phyloP scores from a whole-genome alignment of 2,888 invertebrate species.

The Epirrita christyi region DNA sequence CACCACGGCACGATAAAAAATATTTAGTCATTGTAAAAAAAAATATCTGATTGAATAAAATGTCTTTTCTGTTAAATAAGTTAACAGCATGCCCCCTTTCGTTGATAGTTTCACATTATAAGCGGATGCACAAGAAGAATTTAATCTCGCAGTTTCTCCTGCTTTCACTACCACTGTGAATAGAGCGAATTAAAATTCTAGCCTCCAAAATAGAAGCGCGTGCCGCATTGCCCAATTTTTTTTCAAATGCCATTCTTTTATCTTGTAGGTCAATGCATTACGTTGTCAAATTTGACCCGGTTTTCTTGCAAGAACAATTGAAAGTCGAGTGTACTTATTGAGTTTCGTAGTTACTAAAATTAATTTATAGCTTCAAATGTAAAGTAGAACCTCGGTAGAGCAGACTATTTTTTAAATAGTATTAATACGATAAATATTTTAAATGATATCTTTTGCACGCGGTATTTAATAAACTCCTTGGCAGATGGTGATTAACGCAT shows the following conservation, averaged over 20 bases:
- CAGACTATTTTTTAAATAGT: constrained; percentile 3
- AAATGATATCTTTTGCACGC: constrained; percentile 40
- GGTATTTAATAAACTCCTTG: constrained; percentile 48
- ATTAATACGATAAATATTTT: constrained; percentile 11
- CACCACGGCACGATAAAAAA: no score
- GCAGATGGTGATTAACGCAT: constrained; percentile 72
- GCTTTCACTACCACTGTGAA: constrained; percentile 24
- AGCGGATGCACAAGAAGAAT: constrained; percentile 13
- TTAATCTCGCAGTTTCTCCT: constrained; percentile 17
- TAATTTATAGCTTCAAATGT: constrained; percentile 5
- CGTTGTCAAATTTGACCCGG: constrained; percentile 76
- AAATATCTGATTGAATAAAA: no score
- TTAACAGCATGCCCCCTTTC: neutral
- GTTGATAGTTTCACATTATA: constrained; percentile 10
- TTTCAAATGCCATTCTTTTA: constrained; percentile 66
- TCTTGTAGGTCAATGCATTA: constrained; percentile 78
- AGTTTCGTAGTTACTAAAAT: constrained; percentile 29
- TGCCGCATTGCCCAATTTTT: constrained; percentile 56
- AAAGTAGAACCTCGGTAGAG: no score
- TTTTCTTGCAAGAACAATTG: constrained; percentile 57
- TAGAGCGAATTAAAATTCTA: constrained; percentile 24
- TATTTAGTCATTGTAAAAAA: no score
- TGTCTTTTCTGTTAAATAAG: no score
- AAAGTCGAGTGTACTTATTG: constrained; percentile 30
- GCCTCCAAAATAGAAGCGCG: constrained; percentile 26